Percentiles rank a stretch among this genome's conserved stretches.
Conservation (phyloP, 2,797 vertebrate species). For the Choloepus didactylus region DNA sequence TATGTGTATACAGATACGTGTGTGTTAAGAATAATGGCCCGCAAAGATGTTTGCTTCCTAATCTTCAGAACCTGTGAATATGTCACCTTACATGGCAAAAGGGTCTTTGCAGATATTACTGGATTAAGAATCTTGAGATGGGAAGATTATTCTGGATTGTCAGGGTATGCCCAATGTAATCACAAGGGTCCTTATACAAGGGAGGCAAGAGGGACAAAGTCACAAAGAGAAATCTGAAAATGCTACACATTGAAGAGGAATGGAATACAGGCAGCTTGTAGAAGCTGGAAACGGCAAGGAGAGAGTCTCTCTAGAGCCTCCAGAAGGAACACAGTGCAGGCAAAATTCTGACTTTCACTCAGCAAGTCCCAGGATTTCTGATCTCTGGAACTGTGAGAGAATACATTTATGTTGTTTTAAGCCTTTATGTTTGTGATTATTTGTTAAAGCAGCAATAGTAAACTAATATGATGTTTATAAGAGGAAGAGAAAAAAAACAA, state of each 20-base stretch:
- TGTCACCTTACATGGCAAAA: not conserved
- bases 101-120: not conserved
- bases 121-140: not conserved
- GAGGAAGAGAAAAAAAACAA: not conserved
- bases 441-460: not conserved
- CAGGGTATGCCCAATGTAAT: not conserved
- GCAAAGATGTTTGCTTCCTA: not conserved
- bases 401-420: too few species aligned
- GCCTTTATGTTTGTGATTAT: not conserved
- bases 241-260: too few species aligned
- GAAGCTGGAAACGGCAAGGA: too few species aligned
- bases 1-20: not conserved
- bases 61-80: not conserved
- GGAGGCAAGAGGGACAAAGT: too few species aligned
- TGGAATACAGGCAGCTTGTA: too few species aligned
- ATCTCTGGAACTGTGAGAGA: too few species aligned
- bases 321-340: not conserved
- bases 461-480: not conserved
- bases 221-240: too few species aligned
- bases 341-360: not conserved
- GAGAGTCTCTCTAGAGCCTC: too few species aligned
- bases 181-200: not conserved
- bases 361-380: not conserved
- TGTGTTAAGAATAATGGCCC: not conserved
- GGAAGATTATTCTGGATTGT: not conserved